Percentiles rank a stretch among this genome's conserved stretches.
Evolutionary conservation across 2,113 vertebrate species (phyloP).

Genomic region (Menura novaehollandiae): DNA sequence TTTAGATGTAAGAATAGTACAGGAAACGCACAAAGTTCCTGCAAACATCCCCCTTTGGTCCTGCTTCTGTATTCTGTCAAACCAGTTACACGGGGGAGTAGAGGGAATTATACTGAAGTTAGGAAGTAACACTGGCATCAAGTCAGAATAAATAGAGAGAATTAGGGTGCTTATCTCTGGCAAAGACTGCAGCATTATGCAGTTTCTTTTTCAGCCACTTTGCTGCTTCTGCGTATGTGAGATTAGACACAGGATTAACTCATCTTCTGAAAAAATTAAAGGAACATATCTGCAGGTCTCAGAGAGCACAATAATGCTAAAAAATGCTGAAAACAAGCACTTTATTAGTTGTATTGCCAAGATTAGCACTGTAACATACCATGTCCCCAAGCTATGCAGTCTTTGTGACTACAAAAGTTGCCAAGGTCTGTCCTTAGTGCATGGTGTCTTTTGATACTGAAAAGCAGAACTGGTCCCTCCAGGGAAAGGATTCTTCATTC

Average conservation of each 20-base stretch:
- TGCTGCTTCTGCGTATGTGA: not conserved
- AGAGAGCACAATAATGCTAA: not conserved
- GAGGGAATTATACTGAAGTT: not conserved
- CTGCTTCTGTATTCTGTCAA: not conserved
- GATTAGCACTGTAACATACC: not conserved
- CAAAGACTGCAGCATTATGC: not conserved
- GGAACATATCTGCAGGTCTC: not conserved
- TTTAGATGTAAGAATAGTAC: not conserved
- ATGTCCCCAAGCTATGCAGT: not conserved
- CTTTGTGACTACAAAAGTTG: not conserved
- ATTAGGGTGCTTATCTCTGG: not conserved
- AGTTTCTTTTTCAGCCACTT: not conserved
- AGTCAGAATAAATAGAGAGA: not conserved
- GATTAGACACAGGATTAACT: not conserved
- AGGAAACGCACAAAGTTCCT: not conserved
- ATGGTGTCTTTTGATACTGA: not conserved
- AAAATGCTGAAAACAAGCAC: not conserved
- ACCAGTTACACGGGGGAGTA: fast-evolving
- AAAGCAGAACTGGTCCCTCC: not conserved
- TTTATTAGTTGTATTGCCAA: not conserved
- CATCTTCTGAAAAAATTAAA: not conserved
- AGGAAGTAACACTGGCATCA: not conserved
- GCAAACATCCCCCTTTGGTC: not conserved
- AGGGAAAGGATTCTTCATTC: not conserved
- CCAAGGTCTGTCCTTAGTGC: not conserved